These are phyloP conservation scores for Morinoia aosen DNA, from an alignment of 2,888 invertebrate species.

Conservation along the genomic window DNA sequence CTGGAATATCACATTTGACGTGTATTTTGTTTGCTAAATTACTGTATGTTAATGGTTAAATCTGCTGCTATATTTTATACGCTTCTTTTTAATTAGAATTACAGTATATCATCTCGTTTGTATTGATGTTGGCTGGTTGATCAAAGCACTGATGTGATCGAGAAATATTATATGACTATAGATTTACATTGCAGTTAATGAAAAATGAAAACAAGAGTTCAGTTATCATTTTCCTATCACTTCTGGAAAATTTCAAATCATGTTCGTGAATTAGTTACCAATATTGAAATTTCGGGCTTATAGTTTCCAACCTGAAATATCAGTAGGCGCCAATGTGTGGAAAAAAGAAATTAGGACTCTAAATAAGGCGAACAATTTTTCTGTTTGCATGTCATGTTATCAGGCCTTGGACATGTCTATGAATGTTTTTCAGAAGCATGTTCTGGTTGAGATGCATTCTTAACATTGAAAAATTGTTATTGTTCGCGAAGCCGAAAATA, in stretches of 20 bases:
- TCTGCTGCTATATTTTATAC: not conserved
- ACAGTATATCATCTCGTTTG: not conserved
- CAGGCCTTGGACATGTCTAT: not conserved
- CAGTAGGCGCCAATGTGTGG: not conserved
- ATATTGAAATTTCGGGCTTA: no score
- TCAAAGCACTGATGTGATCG: not conserved
- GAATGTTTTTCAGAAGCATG: not conserved
- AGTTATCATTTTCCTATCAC: not conserved
- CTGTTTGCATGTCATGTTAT: not conserved
- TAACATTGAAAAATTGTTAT: not conserved
- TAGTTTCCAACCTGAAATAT: no score
- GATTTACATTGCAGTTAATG: not conserved
- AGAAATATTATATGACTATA: not conserved
- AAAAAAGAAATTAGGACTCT: not conserved
- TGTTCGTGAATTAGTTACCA: no score
- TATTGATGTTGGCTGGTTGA: not conserved
- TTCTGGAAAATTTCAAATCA: not conserved
- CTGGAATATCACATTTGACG: not conserved
- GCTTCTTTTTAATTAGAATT: not conserved
- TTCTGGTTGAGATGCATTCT: not conserved
- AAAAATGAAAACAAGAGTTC: not conserved
- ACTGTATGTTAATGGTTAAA: not conserved
- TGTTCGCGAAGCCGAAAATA: not conserved
- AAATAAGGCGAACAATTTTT: not conserved
- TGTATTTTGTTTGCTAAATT: not conserved